These are phyloP conservation scores for Rhyacophila brunnea DNA, from an alignment of 1,140 invertebrate genomes.

Conservation along the genomic window DNA sequence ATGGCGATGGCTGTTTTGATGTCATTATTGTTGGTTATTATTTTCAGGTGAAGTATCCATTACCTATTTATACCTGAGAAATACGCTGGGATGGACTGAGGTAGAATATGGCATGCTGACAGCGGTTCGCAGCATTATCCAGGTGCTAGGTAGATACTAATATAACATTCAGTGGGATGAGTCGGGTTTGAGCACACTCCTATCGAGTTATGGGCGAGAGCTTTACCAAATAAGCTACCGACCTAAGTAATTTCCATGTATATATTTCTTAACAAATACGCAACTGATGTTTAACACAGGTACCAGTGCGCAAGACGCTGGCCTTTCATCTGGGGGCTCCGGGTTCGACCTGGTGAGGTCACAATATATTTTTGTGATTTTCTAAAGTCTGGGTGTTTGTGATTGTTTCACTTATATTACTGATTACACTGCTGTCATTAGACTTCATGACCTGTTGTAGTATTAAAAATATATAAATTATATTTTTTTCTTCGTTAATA, in stretches of 20 bases:
- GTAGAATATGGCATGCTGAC: constrained; percentile 47
- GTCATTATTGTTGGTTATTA: constrained; percentile 12
- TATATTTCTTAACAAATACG: background rate
- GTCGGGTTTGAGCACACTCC: background rate
- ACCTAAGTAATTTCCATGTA: background rate
- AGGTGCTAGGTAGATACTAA: constrained; percentile 28
- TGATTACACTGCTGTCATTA: too few relatives aligned
- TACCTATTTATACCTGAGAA: constrained; percentile 49
- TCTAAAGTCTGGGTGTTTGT: too few relatives aligned
- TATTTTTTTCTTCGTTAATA: too few relatives aligned
- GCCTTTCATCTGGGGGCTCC: too few relatives aligned
- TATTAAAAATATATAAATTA: too few relatives aligned
- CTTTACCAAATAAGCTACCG: background rate
- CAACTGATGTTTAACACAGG: background rate
- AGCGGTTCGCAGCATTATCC: constrained; percentile 39
- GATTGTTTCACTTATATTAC: too few relatives aligned
- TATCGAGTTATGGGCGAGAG: background rate
- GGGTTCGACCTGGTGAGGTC: too few relatives aligned
- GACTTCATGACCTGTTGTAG: background rate
- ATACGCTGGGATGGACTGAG: constrained; percentile 51
- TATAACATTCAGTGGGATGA: background rate
- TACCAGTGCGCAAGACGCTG: background rate
- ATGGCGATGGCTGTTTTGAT: too few relatives aligned
- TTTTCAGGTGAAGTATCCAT: constrained; percentile 48
- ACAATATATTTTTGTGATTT: too few relatives aligned